A percentile compares a stretch with the other conserved stretches of the same genome.
Evolutionary conservation across 2,113 vertebrate genomes (phyloP).

Genomic region (Coregonus clupeaformis): DNA sequence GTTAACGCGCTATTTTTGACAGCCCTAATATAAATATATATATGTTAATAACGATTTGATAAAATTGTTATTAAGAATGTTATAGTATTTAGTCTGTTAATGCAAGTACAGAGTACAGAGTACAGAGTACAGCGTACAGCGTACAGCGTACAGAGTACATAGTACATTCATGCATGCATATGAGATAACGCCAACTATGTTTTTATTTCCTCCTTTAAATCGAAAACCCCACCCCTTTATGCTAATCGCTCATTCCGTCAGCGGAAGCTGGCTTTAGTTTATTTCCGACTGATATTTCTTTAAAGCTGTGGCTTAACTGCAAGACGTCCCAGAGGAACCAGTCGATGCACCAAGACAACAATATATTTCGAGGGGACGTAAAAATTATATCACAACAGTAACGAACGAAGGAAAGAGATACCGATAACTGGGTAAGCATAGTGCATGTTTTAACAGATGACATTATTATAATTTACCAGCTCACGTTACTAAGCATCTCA

Average conservation of each 20-base stretch:
- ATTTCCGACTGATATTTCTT: conserved; percentile 58
- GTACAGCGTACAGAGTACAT: too few relatives aligned
- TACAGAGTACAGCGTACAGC: too few relatives aligned
- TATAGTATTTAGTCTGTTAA: not conserved
- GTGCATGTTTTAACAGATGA: conserved; percentile 9
- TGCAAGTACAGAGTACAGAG: not conserved
- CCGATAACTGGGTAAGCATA: conserved; percentile 26
- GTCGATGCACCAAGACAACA: conserved; percentile 26
- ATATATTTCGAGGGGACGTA: conserved; percentile 13
- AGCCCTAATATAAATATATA: too few relatives aligned
- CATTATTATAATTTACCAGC: conserved; percentile 3
- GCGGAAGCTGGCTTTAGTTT: conserved; percentile 51
- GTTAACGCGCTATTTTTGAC: too few relatives aligned
- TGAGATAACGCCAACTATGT: not conserved
- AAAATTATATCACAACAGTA: conserved; percentile 1
- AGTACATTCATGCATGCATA: not conserved
- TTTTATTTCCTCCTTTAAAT: conserved; percentile 39
- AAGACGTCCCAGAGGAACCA: conserved; percentile 38
- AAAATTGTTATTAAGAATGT: not conserved
- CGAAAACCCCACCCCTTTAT: conserved; percentile 45
- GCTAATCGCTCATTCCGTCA: conserved; percentile 43
- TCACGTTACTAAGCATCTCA: conserved; percentile 24
- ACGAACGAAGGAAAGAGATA: not conserved
- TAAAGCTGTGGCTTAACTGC: conserved; percentile 51
- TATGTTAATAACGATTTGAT: not conserved